phyloP scores from a whole-genome alignment of 2,888 invertebrate species.

The Miltochrista miniata region DNA sequence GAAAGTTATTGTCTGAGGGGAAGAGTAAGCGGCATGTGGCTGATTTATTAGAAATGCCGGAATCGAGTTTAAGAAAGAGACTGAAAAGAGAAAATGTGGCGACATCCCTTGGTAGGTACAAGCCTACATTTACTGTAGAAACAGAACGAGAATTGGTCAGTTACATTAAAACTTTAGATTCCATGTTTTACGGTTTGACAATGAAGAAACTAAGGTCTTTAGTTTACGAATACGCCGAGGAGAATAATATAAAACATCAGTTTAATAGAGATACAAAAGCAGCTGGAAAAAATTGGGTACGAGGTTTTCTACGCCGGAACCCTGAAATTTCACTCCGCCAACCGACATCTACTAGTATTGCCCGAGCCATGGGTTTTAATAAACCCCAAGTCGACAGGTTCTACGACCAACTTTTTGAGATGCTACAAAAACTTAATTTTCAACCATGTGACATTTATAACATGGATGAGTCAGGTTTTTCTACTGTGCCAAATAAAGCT shows the following conservation, averaged over 20 bases:
- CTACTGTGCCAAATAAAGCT: slow-evolving; percentile 36
- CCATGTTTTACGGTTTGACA: not conserved
- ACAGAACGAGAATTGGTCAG: too few species aligned
- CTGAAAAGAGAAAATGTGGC: too few species aligned
- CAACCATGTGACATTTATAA: slow-evolving; percentile 16
- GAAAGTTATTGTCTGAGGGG: too few species aligned
- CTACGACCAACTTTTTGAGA: not conserved
- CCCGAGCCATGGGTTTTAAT: slow-evolving; percentile 2
- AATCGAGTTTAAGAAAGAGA: too few species aligned
- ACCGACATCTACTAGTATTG: not conserved
- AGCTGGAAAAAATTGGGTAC: not conserved
- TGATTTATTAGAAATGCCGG: too few species aligned
- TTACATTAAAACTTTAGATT: not conserved
- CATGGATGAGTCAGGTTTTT: too few species aligned
- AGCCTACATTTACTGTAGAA: too few species aligned
- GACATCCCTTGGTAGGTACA: too few species aligned
- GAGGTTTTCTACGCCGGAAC: not conserved
- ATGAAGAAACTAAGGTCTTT: not conserved
- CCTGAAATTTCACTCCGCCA: not conserved
- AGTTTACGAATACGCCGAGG: not conserved
- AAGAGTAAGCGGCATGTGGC: too few species aligned
- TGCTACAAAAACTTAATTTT: not conserved
- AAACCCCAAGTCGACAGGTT: not conserved
- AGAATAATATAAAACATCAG: not conserved
- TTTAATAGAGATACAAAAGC: not conserved